Base-by-base conservation (phyloP, 1,140 invertebrate species). In the Solenopsis fugax region DNA sequence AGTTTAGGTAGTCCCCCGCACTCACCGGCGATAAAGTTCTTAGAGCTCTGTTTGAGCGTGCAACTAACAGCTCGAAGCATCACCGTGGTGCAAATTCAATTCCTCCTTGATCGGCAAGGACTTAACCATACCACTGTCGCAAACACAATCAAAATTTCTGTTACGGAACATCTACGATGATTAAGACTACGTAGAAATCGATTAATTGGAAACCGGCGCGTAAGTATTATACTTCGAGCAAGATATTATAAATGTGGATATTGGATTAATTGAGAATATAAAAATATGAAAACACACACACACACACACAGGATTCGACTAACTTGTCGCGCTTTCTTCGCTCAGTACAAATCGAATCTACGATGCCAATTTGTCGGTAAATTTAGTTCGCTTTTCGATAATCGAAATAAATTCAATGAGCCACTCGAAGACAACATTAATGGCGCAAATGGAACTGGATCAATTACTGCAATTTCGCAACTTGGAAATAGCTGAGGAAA, bases 91-190 rank as follows among this genome's bases (percentile, higher is more conserved):
- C 69, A 84, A 84, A 84, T 84, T 84, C 80, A 84, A 84, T 84
- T 84, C 80, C 80, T 73, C 80, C 54, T 50, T 84, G 54, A 84
- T 84, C 80, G 69, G 29, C 80, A 29, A 75, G 69, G 80, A 84
- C 80, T 84, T 84, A 84, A 50, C 80, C 80, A 50, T 75, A 75
- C 69, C 54, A 84, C 80, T 84, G 80, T 84, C 69, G 67, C 80
- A 84, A 84, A 84, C 80, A 84, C 80, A 84, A 84, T 84, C 80
- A 84, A 84, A 84, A 84, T 84, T 84, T 84, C 69, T 75, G 80
- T 75, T 84, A 84, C 80, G 69, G 80, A 62, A 73, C 69, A 84
- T 34, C 69, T 84, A 75, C 41, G 80, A 24, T 60, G 69, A 72
- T 75, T 84, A 75, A 69, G 65, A 24, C 18, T 73, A 50, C 41